Evolutionary conservation across 2,888 invertebrate genomes (phyloP), one percentile per base, ranked within the genome.

Genomic region (Apoda limacodes): DNA sequence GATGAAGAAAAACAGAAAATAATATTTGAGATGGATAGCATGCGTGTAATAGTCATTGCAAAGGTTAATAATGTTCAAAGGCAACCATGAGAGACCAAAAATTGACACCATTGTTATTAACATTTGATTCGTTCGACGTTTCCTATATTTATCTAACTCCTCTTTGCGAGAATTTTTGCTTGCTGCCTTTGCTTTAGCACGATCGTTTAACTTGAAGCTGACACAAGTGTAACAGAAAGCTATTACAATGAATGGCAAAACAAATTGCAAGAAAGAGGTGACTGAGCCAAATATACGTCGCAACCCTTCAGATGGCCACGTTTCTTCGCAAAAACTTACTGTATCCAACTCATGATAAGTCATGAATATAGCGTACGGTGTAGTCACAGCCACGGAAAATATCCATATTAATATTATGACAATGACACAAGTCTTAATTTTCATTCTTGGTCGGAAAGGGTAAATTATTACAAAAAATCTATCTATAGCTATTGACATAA

Each of bases 401-500:
- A 90, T 76, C 98, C 98, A 99, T 46, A 98, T 95, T 58, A 89
- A 84, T 4, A 92, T 72, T 30, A 98, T 95, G 39, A 97, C 92
- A 5, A 85, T 69, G 24, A 95, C 82, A 60, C 95, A 98, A 4
- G 92, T 90, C 42, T 88, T 87, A 22, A 93, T 83, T 64, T 91
- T 92, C 94, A 96, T 96, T 39, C 96, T 85, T 3, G 94, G 95
- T 57, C 89, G 86, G 71, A 96, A 98, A 0, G 98, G 98, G 64
- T 96, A 94, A 42, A 98, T 93, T 48, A 99, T 98, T 39, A 98
- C 97, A 67, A 97, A 92, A 74, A 95, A 98, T 32, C 98, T 87
- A 78, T 99, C 98, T 38, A 98, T 90, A 28, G 98, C 98, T 50
- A 99, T 98, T 44, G 97, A 94, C 48, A 95, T 98, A 41, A 99